phyloP scores from a whole-genome alignment of 2,888 invertebrate genomes.

The Apoderus coryli region DNA sequence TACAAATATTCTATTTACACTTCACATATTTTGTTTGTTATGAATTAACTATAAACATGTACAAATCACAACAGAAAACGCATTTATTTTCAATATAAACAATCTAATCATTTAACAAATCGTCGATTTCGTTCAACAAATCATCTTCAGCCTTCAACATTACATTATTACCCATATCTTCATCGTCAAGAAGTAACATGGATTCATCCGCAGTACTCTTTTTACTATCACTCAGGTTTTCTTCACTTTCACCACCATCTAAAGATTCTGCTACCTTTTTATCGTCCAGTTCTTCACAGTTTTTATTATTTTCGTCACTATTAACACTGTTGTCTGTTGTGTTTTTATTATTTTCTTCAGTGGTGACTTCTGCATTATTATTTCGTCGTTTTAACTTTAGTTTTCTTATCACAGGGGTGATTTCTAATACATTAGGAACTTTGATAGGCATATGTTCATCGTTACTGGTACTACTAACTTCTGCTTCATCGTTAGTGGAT shows the following conservation, averaged over 20 bases:
- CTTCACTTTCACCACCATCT: constrained; percentile 8
- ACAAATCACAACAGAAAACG: too few relatives aligned
- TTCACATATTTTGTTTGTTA: too few relatives aligned
- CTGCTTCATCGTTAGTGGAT: constrained; percentile 18
- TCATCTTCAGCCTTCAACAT: constrained; percentile 29
- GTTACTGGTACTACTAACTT: constrained; percentile 24
- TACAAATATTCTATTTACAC: too few relatives aligned
- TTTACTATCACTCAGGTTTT: constrained; percentile 11
- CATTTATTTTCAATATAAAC: too few relatives aligned
- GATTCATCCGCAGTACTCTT: constrained; percentile 19
- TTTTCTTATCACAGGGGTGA: too few relatives aligned
- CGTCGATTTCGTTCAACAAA: constrained; percentile 32
- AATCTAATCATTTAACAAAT: constrained; percentile 27
- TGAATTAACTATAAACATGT: too few relatives aligned
- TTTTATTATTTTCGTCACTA: constrained; percentile 2
- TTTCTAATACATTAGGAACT: too few relatives aligned
- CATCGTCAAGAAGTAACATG: constrained; percentile 27
- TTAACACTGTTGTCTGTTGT: too few relatives aligned
- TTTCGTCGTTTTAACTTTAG: constrained; percentile 6
- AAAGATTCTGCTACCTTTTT: neutral
- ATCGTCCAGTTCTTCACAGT: constrained; percentile 9
- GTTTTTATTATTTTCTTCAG: too few relatives aligned
- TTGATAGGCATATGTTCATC: too few relatives aligned
- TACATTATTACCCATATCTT: constrained; percentile 24
- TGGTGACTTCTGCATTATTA: too few relatives aligned